Percentiles rank a stretch among this genome's conserved stretches.
Evolutionary conservation across 2,797 vertebrate species (phyloP).

Genomic region (Schizopygopsis pylzovi): DNA sequence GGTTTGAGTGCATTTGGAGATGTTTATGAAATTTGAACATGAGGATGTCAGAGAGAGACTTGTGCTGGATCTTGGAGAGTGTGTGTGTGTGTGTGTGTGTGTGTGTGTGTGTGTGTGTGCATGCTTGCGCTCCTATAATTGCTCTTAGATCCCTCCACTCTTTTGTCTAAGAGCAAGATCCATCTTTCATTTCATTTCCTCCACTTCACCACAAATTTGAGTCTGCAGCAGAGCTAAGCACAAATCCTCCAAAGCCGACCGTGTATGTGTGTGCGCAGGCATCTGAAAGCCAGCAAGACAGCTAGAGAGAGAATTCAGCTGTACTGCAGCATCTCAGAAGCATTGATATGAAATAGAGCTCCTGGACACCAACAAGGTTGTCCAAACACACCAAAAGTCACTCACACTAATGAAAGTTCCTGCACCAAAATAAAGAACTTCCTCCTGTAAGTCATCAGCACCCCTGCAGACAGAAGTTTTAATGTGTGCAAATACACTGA

Average conservation of each 20-base stretch:
- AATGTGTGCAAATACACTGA: background rate
- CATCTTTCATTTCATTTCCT: slow-evolving; percentile 49
- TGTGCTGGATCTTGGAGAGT: background rate
- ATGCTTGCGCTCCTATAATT: slow-evolving; percentile 33
- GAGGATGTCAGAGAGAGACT: slow-evolving; percentile 5
- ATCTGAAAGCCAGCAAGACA: slow-evolving; percentile 23
- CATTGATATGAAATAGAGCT: slow-evolving; percentile 21
- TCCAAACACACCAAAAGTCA: slow-evolving; percentile 43
- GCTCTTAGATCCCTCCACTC: slow-evolving; percentile 44
- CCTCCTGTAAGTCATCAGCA: slow-evolving; percentile 3
- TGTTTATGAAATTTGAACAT: slow-evolving; percentile 18
- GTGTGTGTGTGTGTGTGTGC: background rate
- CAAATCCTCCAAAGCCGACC: slow-evolving; percentile 34
- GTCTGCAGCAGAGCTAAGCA: slow-evolving; percentile 39
- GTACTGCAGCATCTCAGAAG: slow-evolving; percentile 31
- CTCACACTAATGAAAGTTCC: slow-evolving; percentile 36
- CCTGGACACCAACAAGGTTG: slow-evolving; percentile 22
- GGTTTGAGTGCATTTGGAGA: background rate
- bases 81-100: no score
- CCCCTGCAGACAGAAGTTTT: background rate
- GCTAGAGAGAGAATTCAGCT: slow-evolving; percentile 17
- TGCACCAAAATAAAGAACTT: slow-evolving; percentile 3
- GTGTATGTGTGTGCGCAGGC: background rate
- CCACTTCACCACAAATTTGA: slow-evolving; percentile 49
- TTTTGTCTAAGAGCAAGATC: slow-evolving; percentile 44